phyloP scores from a whole-genome alignment of 2,888 invertebrate genomes.

The Caenorhabditis sinica region DNA sequence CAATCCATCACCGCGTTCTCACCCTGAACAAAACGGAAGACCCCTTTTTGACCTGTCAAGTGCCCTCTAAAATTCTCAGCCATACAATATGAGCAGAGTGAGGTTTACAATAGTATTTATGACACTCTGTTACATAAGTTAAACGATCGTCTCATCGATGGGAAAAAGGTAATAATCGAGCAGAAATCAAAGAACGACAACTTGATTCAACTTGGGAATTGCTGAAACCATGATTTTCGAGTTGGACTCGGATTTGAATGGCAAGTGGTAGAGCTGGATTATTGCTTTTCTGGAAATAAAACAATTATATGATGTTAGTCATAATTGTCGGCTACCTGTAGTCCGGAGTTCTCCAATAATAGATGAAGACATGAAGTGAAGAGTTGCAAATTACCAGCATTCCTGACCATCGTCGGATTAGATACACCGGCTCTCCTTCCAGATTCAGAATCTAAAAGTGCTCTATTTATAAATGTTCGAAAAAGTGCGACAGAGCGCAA shows the following conservation, averaged over 20 bases:
- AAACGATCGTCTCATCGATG: background rate
- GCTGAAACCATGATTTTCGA: background rate
- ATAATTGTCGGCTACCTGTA: slow-evolving; percentile 58
- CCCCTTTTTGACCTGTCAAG: too few species aligned
- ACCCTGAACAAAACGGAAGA: too few species aligned
- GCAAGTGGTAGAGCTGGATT: slow-evolving; percentile 14
- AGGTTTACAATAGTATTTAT: background rate
- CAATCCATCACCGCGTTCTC: too few species aligned
- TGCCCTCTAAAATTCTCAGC: too few species aligned
- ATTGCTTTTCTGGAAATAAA: slow-evolving; percentile 42
- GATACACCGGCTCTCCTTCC: background rate
- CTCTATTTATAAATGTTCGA: background rate
- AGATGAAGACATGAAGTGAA: slow-evolving; percentile 68
- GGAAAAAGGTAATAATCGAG: background rate
- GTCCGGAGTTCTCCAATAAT: slow-evolving; percentile 71
- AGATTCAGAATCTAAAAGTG: slow-evolving; percentile 1
- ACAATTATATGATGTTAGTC: background rate
- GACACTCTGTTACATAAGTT: background rate
- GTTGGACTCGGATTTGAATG: background rate
- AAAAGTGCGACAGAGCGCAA: background rate
- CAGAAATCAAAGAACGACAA: background rate
- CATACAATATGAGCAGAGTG: too few species aligned
- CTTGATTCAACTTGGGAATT: background rate
- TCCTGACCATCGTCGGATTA: slow-evolving; percentile 65
- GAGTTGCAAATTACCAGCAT: slow-evolving; percentile 74